phyloP scores from a whole-genome alignment of 2,797 vertebrate species.

The Brotula barbata region DNA sequence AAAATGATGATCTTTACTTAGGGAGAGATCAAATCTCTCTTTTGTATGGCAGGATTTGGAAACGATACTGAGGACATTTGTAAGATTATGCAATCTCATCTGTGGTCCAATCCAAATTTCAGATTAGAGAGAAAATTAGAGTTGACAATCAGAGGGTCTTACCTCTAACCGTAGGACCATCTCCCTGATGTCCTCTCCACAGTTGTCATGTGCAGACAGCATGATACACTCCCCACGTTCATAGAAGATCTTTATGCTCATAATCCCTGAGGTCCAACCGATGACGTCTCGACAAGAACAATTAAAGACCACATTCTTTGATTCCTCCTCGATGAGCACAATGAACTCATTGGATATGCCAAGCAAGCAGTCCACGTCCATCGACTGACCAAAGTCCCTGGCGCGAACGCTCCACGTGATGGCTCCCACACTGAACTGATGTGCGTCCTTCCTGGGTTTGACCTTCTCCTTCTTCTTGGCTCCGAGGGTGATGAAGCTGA shows the following conservation, averaged over 20 bases:
- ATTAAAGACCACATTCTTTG: slow-evolving; percentile 96
- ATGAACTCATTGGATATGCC: slow-evolving; percentile 97
- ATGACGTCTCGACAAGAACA: slow-evolving; percentile 98
- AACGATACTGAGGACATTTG: slow-evolving; percentile 7
- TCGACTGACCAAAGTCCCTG: slow-evolving; percentile 89
- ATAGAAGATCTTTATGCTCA: slow-evolving; percentile 95
- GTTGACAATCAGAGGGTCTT: slow-evolving; percentile 56
- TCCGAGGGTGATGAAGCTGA: slow-evolving; percentile 97
- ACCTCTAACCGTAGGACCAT: slow-evolving; percentile 94
- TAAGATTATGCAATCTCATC: slow-evolving; percentile 1
- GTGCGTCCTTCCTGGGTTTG: slow-evolving; percentile 90
- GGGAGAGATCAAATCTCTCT: no score
- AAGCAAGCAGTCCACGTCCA: slow-evolving; percentile 90
- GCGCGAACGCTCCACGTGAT: slow-evolving; percentile 92
- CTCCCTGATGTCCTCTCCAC: slow-evolving; percentile 90
- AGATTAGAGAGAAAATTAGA: slow-evolving; percentile 32
- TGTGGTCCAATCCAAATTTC: slow-evolving; percentile 22
- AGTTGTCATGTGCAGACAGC: slow-evolving; percentile 88
- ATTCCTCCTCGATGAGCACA: slow-evolving; percentile 92
- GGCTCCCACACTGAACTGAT: slow-evolving; percentile 89
- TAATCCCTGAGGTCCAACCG: slow-evolving; percentile 94
- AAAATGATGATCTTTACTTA: no score
- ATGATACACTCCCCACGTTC: slow-evolving; percentile 95
- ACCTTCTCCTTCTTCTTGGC: slow-evolving; percentile 95
- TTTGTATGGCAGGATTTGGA: slow-evolving; percentile 5